phyloP scores from a whole-genome alignment of 2,888 invertebrate genomes.

The Esperia sulphurella region DNA sequence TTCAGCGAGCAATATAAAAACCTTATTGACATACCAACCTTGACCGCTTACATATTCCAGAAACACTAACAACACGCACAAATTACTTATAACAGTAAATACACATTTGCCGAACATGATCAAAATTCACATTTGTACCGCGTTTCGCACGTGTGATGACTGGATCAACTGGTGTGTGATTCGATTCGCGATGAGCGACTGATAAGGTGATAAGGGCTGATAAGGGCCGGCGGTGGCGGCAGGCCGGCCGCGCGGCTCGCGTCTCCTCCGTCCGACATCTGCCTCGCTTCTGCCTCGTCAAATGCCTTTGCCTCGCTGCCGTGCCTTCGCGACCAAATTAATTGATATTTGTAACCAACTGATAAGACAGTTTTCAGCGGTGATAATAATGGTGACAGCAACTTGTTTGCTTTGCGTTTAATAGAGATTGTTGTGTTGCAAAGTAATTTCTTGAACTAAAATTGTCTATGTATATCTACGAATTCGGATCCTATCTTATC shows the following conservation, averaged over 20 bases:
- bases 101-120: slow-evolving; percentile 49
- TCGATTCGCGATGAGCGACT: slow-evolving; percentile 68
- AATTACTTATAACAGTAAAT: slow-evolving; percentile 24
- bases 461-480: neutral
- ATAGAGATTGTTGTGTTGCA: neutral
- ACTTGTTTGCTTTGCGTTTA: neutral
- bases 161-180: slow-evolving; percentile 46
- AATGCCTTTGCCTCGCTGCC: neutral
- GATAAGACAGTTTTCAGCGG: slow-evolving; percentile 13
- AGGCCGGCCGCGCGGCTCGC: slow-evolving; percentile 6
- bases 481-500: too few species aligned
- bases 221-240: slow-evolving; percentile 1
- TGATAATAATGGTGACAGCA: slow-evolving; percentile 3
- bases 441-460: too few species aligned
- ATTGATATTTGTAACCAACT: slow-evolving; percentile 21
- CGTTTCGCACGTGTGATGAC: slow-evolving; percentile 44
- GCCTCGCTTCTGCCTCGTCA: neutral
- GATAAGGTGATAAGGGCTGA: slow-evolving; percentile 58
- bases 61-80: slow-evolving; percentile 42
- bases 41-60: slow-evolving; percentile 49
- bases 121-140: slow-evolving; percentile 37
- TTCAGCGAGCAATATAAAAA: slow-evolving; percentile 17
- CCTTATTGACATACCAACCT: slow-evolving; percentile 42
- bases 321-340: neutral
- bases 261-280: slow-evolving; percentile 6